Percentiles rank a stretch among this genome's conserved stretches.
Evolutionary conservation across 53 echinoderm and acorn worm genomes (phyloP).

Genomic region (Zoroaster sp.): DNA sequence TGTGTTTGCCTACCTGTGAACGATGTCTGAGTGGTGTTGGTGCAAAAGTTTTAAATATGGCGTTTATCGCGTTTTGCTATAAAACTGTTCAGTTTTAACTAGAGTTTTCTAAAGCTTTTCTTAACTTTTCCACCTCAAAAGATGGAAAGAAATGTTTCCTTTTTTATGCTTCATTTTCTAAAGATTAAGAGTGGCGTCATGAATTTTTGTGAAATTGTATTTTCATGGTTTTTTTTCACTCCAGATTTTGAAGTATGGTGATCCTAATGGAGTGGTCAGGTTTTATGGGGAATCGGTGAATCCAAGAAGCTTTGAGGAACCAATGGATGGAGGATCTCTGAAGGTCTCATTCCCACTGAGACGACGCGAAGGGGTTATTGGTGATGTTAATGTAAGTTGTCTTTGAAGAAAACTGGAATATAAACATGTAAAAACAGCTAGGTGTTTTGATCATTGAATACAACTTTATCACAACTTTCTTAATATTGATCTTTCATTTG

Average conservation of each 20-base stretch:
- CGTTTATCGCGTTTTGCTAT: too few relatives aligned
- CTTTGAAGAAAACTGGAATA: not conserved
- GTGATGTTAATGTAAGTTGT: slow-evolving; percentile 62
- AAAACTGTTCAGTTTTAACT: too few relatives aligned
- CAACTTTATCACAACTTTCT: too few relatives aligned
- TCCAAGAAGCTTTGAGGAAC: slow-evolving; percentile 73
- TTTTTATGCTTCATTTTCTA: not conserved
- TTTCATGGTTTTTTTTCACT: not conserved
- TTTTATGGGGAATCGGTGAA: slow-evolving; percentile 83
- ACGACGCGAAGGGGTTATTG: slow-evolving; percentile 82
- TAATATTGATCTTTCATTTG: too few relatives aligned
- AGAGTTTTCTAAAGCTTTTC: not conserved
- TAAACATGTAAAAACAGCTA: too few relatives aligned
- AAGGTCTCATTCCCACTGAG: slow-evolving; percentile 71
- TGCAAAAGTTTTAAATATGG: too few relatives aligned
- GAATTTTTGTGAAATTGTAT: too few relatives aligned
- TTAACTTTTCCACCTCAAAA: not conserved
- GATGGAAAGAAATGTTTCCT: not conserved
- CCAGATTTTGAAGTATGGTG: slow-evolving; percentile 90
- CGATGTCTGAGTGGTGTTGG: too few relatives aligned
- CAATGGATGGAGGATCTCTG: slow-evolving; percentile 61
- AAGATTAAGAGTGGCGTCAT: too few relatives aligned
- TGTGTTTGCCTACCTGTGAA: too few relatives aligned
- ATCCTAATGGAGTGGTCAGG: slow-evolving; percentile 93
- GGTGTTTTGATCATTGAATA: too few relatives aligned